phyloP scores from a whole-genome alignment of 2,797 vertebrate species.

The Muscicapa comitata region DNA sequence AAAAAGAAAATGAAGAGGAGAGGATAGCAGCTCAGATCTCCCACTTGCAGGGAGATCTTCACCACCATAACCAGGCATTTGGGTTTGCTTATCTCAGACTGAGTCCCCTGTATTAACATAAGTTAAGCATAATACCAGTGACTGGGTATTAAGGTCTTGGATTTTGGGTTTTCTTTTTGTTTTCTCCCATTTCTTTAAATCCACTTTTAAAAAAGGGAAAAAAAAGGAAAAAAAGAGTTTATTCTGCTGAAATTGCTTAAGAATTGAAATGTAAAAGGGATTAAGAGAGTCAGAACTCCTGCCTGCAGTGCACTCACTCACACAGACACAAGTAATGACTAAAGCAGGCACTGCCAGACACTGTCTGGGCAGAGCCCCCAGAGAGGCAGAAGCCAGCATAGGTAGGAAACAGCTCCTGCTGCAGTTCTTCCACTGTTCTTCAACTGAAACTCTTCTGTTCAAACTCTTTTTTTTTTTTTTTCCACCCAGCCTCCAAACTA shows the following conservation, averaged over 20 bases:
- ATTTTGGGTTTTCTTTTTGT: neutral
- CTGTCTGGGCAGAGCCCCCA: neutral
- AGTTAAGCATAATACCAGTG: neutral
- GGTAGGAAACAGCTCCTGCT: neutral
- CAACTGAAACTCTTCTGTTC: neutral
- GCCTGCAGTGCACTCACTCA: neutral
- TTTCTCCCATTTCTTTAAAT: neutral
- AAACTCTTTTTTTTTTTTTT: neutral
- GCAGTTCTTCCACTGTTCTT: neutral
- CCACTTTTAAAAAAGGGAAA: neutral
- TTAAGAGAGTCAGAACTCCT: neutral
- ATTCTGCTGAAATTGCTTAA: neutral
- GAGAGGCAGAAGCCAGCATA: neutral
- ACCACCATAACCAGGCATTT: neutral
- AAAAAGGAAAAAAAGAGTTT: neutral
- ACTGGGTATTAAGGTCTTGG: neutral
- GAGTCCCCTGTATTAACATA: neutral
- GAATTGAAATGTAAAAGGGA: neutral
- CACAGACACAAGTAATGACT: neutral
- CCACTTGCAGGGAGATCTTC: neutral
- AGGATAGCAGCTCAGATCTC: neutral
- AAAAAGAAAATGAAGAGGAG: neutral
- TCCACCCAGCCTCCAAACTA: neutral
- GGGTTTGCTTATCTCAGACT: neutral
- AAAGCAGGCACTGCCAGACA: neutral